Percentiles rank a stretch among this genome's conserved stretches.
Conservation (phyloP, 2,113 vertebrate genomes). For the Callopanchax toddi region DNA sequence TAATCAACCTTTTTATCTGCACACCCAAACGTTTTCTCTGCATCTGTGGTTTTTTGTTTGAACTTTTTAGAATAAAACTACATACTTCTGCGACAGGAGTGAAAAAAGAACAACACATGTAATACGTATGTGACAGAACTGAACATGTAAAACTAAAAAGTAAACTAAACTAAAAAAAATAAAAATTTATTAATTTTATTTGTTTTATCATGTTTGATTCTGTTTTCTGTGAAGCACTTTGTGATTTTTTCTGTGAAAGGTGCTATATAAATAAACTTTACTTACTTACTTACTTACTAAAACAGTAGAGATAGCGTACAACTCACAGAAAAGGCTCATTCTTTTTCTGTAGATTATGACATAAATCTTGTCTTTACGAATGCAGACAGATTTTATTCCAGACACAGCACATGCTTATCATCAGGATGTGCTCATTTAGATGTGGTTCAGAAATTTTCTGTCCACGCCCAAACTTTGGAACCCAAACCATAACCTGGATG, state of each 20-base stretch:
- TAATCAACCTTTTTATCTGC: constrained; percentile 50
- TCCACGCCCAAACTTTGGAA: no score
- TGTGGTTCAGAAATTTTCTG: no score
- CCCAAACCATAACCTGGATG: no score
- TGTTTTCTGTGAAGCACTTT: no score
- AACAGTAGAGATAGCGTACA: not conserved
- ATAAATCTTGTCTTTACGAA: not conserved
- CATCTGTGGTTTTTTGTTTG: constrained; percentile 18
- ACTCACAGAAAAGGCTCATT: not conserved
- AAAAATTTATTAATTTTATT: no score
- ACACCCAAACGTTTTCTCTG: constrained; percentile 18
- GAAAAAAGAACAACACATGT: constrained; percentile 2
- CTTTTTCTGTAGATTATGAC: not conserved
- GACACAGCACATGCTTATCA: not conserved
- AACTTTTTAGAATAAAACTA: not conserved
- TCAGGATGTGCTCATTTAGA: not conserved
- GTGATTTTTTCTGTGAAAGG: no score
- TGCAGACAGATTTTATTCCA: not conserved
- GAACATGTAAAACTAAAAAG: not conserved
- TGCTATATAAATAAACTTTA: no score
- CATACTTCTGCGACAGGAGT: constrained; percentile 3
- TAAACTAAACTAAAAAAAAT: no score
- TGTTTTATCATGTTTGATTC: no score
- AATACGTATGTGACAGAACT: not conserved
- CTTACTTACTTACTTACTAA: no score